Percentiles rank a stretch among this genome's conserved stretches.
Evolutionary conservation across 1,140 invertebrate genomes (phyloP).

Genomic region (Coelopa frigida): DNA sequence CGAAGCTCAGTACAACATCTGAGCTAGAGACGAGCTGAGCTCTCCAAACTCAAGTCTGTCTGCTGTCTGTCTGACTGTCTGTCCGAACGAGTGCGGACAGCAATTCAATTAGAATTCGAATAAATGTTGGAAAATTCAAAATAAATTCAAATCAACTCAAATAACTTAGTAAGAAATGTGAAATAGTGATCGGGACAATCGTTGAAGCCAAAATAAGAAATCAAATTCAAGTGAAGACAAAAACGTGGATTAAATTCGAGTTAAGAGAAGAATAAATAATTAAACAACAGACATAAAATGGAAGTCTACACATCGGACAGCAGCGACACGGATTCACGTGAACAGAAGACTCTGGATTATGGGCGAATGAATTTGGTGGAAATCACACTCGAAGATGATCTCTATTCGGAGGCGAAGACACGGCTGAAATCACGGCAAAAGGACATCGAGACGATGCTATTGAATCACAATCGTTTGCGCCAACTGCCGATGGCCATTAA

Average conservation of each 20-base stretch:
- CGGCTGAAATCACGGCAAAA: constrained; percentile 48
- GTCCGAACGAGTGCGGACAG: too few relatives aligned
- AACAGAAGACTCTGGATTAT: constrained; percentile 62
- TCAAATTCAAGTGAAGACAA: too few relatives aligned
- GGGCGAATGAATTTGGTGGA: constrained; percentile 58
- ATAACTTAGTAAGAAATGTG: too few relatives aligned
- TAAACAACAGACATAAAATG: constrained; percentile 44
- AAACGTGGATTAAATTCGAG: background rate
- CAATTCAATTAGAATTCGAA: too few relatives aligned
- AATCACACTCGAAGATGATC: constrained; percentile 48
- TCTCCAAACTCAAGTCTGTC: too few relatives aligned
- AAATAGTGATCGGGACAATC: too few relatives aligned
- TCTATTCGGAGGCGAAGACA: constrained; percentile 44
- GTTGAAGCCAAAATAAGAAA: too few relatives aligned
- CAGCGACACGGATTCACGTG: constrained; percentile 63
- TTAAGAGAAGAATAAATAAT: background rate
- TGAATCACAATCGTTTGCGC: constrained; percentile 63
- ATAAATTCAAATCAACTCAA: too few relatives aligned
- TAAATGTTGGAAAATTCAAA: too few relatives aligned
- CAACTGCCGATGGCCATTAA: constrained; percentile 49
- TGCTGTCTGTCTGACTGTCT: too few relatives aligned
- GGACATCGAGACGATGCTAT: constrained; percentile 56
- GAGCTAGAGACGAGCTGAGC: too few relatives aligned
- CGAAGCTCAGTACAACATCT: too few relatives aligned
- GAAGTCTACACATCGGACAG: constrained; percentile 73